A percentile compares a stretch with the other conserved stretches of the same genome.
These are phyloP conservation scores for Anas bahamensis DNA, from an alignment of 2,797 vertebrate genomes.

Conservation along the genomic window DNA sequence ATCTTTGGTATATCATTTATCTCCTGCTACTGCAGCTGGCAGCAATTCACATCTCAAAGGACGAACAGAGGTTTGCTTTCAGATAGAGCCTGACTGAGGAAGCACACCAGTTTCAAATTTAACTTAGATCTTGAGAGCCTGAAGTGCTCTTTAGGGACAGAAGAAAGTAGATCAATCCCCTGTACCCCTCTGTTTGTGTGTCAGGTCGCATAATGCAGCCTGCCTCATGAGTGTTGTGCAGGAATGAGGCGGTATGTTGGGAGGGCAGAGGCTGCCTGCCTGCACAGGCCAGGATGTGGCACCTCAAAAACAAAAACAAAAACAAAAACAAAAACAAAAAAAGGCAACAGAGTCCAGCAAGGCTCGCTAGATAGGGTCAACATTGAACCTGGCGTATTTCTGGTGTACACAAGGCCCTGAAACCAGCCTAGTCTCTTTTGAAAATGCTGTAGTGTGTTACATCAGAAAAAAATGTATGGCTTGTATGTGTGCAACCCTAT, in stretches of 20 bases:
- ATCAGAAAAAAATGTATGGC: not conserved
- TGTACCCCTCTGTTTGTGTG: not conserved
- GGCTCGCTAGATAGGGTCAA: not conserved
- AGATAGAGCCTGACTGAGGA: not conserved
- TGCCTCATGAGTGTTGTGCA: accelerated
- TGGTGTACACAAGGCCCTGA: accelerated
- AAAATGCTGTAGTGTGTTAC: not conserved
- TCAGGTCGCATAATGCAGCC: not conserved
- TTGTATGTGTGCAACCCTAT: not conserved
- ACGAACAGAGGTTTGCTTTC: not conserved
- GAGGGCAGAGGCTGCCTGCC: not conserved
- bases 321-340: no score
- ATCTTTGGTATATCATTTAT: not conserved
- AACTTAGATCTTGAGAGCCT: not conserved
- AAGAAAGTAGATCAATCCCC: not conserved
- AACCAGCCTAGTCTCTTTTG: not conserved
- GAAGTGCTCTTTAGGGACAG: not conserved
- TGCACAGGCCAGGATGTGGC: not conserved
- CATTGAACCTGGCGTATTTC: not conserved
- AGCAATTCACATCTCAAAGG: not conserved
- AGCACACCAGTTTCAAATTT: not conserved
- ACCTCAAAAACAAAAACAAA: no score
- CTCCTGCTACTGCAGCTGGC: not conserved
- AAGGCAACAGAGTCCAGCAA: no score
- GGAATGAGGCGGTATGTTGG: not conserved